Base-by-base conservation (phyloP, 2,113 vertebrate genomes). In the Brienomyrus longianalis region DNA sequence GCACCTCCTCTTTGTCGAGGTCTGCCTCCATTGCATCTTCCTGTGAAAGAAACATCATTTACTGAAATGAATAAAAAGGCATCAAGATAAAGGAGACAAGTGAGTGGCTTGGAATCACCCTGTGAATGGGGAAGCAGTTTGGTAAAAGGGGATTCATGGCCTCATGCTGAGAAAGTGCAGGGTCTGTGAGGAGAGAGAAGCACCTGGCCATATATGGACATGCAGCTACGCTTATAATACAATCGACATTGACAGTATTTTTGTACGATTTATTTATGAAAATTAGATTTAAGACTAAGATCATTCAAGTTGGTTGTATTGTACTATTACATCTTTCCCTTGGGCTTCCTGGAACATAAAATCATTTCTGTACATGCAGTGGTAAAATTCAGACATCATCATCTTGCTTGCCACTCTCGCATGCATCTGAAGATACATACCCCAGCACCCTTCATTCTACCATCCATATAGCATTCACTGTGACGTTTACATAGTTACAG, bases 1-100 rank as follows among this genome's bases (percentile, higher is more conserved):
- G 94, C 88, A 96, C 92, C 89, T 99, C 98, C 3, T 98, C 97
- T 93, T 96, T 97, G 93, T 99, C 97, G 89, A 98, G 93, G 83
- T 98, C 97, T 0, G 96, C 94, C 88, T 99, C 98, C 95, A 99
- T 95, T 74, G 95, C 92, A 91, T 98, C 97, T 21, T 95, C 96
- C 93, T 98, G 95, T 92, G 92, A 83, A 27, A 45, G 23, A 48
- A 11, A 83, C 43, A 23, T 19, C 43, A 35, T 47, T 39, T 47
- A 43, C 43, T 39, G 43, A 83, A 47, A 47, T 1, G 13, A 83
- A 19, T 83, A 6, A 83, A 47, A 83, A 74, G 66, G 13, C 1
- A 10, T 31, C 13, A 35, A 10, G 11, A 13, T 31, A 35, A 74
- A 35, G 66, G 1, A 74, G 66, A 27, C 66, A 35, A 74, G 31